These are phyloP conservation scores for Takifugu bimaculatus DNA, from an alignment of 2,113 vertebrate species.

Conservation along the genomic window DNA sequence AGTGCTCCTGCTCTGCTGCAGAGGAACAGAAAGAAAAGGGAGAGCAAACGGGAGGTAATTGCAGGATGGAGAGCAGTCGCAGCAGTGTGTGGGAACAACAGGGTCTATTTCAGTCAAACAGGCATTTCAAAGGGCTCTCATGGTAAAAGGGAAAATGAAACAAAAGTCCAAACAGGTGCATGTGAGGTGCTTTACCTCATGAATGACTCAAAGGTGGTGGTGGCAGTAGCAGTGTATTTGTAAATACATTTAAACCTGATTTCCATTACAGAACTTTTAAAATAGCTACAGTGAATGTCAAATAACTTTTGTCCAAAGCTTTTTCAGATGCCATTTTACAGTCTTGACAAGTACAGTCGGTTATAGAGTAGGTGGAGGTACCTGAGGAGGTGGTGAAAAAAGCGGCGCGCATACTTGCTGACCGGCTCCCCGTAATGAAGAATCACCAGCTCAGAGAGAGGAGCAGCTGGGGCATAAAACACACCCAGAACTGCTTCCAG, in stretches of 20 bases:
- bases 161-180: conserved; percentile 61
- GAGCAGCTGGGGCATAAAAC: conserved; percentile 86
- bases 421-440: conserved; percentile 87
- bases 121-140: conserved; percentile 65
- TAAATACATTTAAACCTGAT: conserved; percentile 40
- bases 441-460: conserved; percentile 83
- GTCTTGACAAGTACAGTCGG: background rate
- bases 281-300: conserved; percentile 31
- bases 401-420: conserved; percentile 90
- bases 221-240: conserved; percentile 10
- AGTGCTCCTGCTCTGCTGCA: conserved; percentile 49
- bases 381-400: conserved; percentile 98
- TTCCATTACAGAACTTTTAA: conserved; percentile 32
- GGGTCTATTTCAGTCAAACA: conserved; percentile 70
- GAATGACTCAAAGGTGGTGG: conserved; percentile 58
- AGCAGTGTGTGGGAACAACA: conserved; percentile 61
- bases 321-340: conserved; percentile 23
- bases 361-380: conserved; percentile 61
- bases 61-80: conserved; percentile 52
- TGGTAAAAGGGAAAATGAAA: conserved; percentile 63
- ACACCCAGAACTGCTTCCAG: conserved; percentile 89
- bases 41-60: conserved; percentile 44
- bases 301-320: conserved; percentile 21
- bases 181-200: conserved; percentile 39
- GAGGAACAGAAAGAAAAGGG: conserved; percentile 32